Conservation (phyloP, 64 coral and sea anemone genomes). For the Stichodactyla mertensii region DNA sequence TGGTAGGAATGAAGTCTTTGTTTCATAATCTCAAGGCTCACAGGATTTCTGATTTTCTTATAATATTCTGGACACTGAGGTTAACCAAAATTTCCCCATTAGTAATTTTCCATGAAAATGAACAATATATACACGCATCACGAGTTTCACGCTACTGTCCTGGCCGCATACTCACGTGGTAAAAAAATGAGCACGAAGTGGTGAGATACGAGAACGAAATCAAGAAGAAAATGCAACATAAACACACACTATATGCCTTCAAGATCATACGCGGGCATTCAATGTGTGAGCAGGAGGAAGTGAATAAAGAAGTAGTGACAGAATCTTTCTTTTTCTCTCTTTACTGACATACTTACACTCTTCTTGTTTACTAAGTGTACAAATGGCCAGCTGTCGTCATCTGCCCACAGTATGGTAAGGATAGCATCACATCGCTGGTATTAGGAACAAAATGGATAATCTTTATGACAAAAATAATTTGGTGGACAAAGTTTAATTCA, state of each 20-base stretch:
- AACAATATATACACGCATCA: too few relatives aligned
- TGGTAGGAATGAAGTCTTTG: slow-evolving; percentile 59
- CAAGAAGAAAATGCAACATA: too few relatives aligned
- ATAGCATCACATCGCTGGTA: slow-evolving; percentile 75
- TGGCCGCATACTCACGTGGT: too few relatives aligned
- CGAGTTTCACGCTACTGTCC: too few relatives aligned
- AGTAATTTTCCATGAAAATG: too few relatives aligned
- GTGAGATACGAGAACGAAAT: too few relatives aligned
- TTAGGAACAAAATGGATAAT: background rate
- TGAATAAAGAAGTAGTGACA: background rate
- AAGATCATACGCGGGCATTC: too few relatives aligned
- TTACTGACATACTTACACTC: slow-evolving; percentile 31
- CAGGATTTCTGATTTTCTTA: slow-evolving; percentile 53
- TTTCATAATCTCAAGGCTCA: slow-evolving; percentile 59
- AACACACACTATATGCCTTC: too few relatives aligned
- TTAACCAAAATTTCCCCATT: background rate
- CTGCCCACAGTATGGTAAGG: slow-evolving; percentile 67
- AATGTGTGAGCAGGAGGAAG: background rate
- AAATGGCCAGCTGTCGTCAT: slow-evolving; percentile 74
- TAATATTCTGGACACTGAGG: slow-evolving; percentile 77
- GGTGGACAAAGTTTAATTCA: too few relatives aligned
- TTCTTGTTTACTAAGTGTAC: slow-evolving; percentile 63
- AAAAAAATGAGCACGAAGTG: too few relatives aligned
- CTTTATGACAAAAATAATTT: background rate
- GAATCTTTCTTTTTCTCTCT: background rate